Base-by-base conservation (phyloP, 1,140 invertebrate genomes). In the Asbolus verrucosus region DNA sequence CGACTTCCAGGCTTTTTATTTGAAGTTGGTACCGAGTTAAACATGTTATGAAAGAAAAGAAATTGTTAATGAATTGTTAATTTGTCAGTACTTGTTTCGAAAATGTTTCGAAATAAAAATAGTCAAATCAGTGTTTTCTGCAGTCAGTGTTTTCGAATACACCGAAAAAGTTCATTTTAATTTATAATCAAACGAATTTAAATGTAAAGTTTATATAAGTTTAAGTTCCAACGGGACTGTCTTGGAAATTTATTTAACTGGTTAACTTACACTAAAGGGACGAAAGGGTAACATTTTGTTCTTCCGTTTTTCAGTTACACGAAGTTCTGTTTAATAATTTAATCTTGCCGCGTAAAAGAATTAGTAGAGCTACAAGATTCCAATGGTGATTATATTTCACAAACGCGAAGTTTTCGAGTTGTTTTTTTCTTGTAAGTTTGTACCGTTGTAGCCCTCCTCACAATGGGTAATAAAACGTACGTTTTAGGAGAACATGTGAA, bases 121-220 rank as follows among this genome's bases (percentile, higher is more conserved):
- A 30, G 4, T 30, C 4, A 30, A 30, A 30, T 5, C 11, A 36
- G 21, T 27, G 3, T 24, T 27, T 13, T n/a, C n/a, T n/a, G n/a
- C n/a, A n/a, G n/a, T 54, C 46, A 13, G 24, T 54, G 46, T 54
- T 54, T 46, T 54, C 46, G 21, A 54, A 54, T 54, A 21, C 46
- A 36, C 5, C 2, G 21, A 54, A 54, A 54, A 54, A 27, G 46
- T 54, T 54, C 19, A 54, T 36, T 39, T 63, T 16, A 63, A 63
- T 63, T 63, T 63, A 63, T 63, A 63, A 18, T 39, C 39, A 63
- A 63, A 63, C 61, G 61, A 63, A 63, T 63, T 63, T 63, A 63
- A 63, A 63, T 63, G 61, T 24, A 39, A 43, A 43, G 15, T 63
- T 63, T 39, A 63, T 11, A 63, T 63, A 63, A 63, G 61, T 63